Conservation (phyloP, 2,888 invertebrate species). For the Nemapogon koenigi region DNA sequence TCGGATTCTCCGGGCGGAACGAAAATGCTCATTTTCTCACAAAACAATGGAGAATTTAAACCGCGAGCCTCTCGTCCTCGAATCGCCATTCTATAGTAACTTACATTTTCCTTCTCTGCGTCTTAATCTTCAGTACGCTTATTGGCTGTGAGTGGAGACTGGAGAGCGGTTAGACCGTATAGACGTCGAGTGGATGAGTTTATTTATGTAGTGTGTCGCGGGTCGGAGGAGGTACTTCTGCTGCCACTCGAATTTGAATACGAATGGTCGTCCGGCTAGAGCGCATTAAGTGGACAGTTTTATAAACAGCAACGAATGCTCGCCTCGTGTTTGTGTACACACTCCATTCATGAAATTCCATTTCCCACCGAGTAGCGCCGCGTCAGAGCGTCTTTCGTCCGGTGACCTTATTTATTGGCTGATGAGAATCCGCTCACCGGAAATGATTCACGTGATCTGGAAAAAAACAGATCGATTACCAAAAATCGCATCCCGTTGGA, state of each 20-base stretch:
- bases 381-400: slow-evolving; percentile 25
- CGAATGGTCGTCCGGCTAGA: slow-evolving; percentile 22
- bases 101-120: slow-evolving; percentile 2
- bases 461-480: slow-evolving; percentile 24
- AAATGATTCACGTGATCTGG: slow-evolving; percentile 42
- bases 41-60: slow-evolving; percentile 35
- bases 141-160: slow-evolving; percentile 2
- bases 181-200: slow-evolving; percentile 20
- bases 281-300: slow-evolving; percentile 56
- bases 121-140: slow-evolving; percentile 1
- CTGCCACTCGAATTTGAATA: slow-evolving; percentile 37
- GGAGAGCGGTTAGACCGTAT: slow-evolving; percentile 18
- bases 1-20: slow-evolving; percentile 29
- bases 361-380: slow-evolving; percentile 46
- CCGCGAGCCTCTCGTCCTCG: slow-evolving; percentile 13
- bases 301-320: slow-evolving; percentile 51
- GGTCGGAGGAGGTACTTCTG: slow-evolving; percentile 21
- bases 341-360: slow-evolving; percentile 47
- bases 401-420: slow-evolving; percentile 26
- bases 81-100: neutral
- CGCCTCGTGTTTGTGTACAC: slow-evolving; percentile 35
- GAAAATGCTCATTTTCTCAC: slow-evolving; percentile 30
- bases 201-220: slow-evolving; percentile 38
- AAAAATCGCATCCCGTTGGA: slow-evolving; percentile 47
- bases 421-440: slow-evolving; percentile 21